Evolutionary conservation across 1,140 invertebrate genomes (phyloP).

Genomic region (Amphibalanus amphitrite): DNA sequence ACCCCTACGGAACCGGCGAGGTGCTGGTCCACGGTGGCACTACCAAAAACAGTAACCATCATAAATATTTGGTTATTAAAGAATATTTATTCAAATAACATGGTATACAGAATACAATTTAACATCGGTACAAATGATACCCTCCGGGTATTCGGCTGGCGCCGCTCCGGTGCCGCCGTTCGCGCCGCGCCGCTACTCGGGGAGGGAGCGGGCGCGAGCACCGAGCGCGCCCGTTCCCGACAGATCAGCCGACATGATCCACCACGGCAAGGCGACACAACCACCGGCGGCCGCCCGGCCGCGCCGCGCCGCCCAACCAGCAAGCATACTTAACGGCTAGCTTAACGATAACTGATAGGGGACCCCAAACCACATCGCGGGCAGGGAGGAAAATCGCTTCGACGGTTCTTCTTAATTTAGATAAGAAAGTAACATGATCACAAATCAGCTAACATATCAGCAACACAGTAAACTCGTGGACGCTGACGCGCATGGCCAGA

Average conservation of each 20-base stretch:
- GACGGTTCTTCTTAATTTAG: neutral
- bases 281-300: neutral
- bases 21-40: no score
- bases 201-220: no score
- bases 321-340: neutral
- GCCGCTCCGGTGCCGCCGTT: no score
- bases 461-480: neutral
- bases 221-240: neutral
- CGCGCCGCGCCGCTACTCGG: no score
- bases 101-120: constrained; percentile 2
- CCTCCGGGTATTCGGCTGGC: neutral
- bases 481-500: neutral
- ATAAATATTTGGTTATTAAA: neutral
- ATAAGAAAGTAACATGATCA: neutral
- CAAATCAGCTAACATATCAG: neutral
- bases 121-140: neutral
- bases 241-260: neutral
- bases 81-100: constrained; percentile 2
- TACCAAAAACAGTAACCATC: no score
- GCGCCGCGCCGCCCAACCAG: neutral
- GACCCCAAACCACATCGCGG: neutral
- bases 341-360: neutral
- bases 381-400: neutral
- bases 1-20: no score
- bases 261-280: neutral